Evolutionary conservation across 1,140 invertebrate genomes (phyloP).

Genomic region (Dendrolimus punctatus): DNA sequence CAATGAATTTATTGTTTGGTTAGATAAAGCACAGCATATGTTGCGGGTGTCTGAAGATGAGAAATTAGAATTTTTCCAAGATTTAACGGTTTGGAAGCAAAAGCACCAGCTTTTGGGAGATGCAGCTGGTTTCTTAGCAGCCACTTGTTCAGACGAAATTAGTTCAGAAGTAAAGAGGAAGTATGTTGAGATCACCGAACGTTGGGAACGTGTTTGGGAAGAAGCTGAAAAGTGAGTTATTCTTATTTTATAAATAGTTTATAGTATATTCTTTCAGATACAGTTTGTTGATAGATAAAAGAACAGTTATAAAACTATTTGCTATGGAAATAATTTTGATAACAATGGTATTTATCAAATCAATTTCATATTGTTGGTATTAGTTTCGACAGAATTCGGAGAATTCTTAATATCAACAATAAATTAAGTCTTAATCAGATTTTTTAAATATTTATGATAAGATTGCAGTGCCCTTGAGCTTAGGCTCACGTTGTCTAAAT

Average conservation of each 20-base stretch:
- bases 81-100: constrained; percentile 91
- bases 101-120: constrained; percentile 88
- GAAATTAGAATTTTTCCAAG: constrained; percentile 91
- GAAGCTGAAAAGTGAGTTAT: constrained; percentile 77
- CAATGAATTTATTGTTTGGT: constrained; percentile 85
- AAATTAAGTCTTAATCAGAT: too few relatives aligned
- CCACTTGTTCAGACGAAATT: constrained; percentile 87
- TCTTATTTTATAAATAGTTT: background rate
- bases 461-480: too few relatives aligned
- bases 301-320: too few relatives aligned
- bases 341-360: background rate
- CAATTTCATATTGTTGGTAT: too few relatives aligned
- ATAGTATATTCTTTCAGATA: too few relatives aligned
- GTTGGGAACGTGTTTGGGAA: constrained; percentile 88
- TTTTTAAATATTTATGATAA: too few relatives aligned
- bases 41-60: constrained; percentile 85
- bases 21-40: constrained; percentile 85
- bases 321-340: background rate
- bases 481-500: too few relatives aligned
- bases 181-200: constrained; percentile 78
- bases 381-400: too few relatives aligned
- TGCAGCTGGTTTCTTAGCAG: constrained; percentile 89
- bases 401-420: too few relatives aligned
- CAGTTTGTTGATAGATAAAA: too few relatives aligned
- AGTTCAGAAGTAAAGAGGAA: constrained; percentile 83